Evolutionary conservation across 2,797 vertebrate species (phyloP).

Genomic region (Crocodylus rhombifer): DNA sequence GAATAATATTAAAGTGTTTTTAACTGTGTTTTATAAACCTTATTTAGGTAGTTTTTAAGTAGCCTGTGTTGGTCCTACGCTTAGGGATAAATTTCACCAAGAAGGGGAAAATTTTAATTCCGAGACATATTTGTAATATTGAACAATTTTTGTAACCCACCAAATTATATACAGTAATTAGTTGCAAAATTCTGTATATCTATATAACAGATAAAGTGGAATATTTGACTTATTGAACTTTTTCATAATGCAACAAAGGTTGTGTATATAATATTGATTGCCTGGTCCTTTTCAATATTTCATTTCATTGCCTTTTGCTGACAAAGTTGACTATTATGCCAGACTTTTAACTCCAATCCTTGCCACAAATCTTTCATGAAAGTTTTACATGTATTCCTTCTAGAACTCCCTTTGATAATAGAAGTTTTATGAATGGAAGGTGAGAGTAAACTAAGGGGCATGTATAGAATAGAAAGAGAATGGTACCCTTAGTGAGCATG

Average conservation of each 20-base stretch:
- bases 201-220: background rate
- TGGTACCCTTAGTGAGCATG: background rate
- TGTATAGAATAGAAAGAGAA: background rate
- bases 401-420: background rate
- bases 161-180: too few species aligned
- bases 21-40: background rate
- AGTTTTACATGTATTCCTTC: conserved; percentile 9
- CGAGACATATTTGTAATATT: background rate
- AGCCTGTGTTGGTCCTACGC: too few species aligned
- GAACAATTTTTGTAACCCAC: conserved; percentile 2
- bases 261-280: conserved; percentile 60
- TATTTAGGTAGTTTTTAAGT: too few species aligned
- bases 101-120: background rate
- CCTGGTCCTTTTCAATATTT: conserved; percentile 28
- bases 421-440: background rate
- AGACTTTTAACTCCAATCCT: background rate
- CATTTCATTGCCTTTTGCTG: conserved; percentile 29
- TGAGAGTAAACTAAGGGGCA: background rate
- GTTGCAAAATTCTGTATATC: too few species aligned
- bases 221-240: conserved; percentile 18
- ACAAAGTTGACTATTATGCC: conserved; percentile 7
- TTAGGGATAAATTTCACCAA: too few species aligned
- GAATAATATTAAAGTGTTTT: background rate
- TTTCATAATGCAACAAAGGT: background rate
- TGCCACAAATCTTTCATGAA: background rate